Base-by-base conservation (phyloP, 2,113 vertebrate species). In the Odocoileus hemionus region DNA sequence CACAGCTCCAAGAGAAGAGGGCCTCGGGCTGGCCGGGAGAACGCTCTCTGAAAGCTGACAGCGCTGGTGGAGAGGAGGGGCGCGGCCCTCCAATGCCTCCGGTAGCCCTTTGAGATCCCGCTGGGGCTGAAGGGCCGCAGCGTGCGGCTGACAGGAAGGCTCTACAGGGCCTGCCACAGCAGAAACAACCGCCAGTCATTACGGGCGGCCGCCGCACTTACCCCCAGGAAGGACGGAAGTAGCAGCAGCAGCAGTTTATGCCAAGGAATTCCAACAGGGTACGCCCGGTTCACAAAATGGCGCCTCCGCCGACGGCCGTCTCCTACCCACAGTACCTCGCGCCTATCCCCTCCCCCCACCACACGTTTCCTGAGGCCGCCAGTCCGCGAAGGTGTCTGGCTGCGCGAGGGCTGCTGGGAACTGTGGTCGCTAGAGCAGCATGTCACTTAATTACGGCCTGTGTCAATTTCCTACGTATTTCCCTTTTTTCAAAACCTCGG, bases 261-360 rank as follows among this genome's bases (percentile, higher is more conserved):
- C 19, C 86, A 60, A 95, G 55, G 79, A 97, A 91, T 82, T 95
- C 54, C 91, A 58, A 47, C 58, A 57, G 84, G 36, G 17, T 86
- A 96, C 93, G 43, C 50, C 91, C 96, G 84, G 96, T 54, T 89
- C 96, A 98, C 98, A 99, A 99, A 99, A 99, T 99, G 99, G 99
- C 99, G 98, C 82, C 97, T 5, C 54, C 1, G 19, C 36, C 94
- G 95, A 98, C 97, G 33, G 3, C 97, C 98, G 98, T 99, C 99
- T 99, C 98, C 98, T 99, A 98, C 99, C 99, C 99, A 99, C 95
- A 92, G 64, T 86, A 2, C 98, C 26, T 92, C 83, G 92, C 98
- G 94, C 36, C 50, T 43, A 11, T 2, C 47, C 74, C 90, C 84
- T 12, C 76, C 87, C 82, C 55, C 11, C 21, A 7, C 36, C n/a